phyloP scores from a whole-genome alignment of 2,888 invertebrate species.

The Halictus ligatus region DNA sequence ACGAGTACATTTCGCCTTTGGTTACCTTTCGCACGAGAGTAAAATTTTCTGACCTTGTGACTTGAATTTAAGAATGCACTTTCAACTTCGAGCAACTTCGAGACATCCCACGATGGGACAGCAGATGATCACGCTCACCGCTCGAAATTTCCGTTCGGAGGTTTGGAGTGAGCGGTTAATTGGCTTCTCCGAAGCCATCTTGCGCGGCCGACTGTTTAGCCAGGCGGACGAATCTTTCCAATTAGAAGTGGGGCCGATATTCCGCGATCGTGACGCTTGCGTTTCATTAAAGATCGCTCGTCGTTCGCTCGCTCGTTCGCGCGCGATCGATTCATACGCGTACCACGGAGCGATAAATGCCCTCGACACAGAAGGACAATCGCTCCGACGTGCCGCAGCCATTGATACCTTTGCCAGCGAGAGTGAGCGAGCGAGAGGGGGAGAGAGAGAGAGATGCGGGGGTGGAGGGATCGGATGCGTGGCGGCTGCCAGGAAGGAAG shows the following conservation, averaged over 20 bases:
- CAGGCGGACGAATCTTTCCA: slow-evolving; percentile 37
- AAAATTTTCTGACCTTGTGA: too few species aligned
- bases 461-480: background rate
- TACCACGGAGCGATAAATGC: slow-evolving; percentile 69
- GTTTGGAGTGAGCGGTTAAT: background rate
- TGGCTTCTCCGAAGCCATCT: slow-evolving; percentile 1
- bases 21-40: too few species aligned
- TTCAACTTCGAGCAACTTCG: too few species aligned
- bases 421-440: background rate
- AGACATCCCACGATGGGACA: background rate
- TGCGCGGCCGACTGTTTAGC: slow-evolving; percentile 12
- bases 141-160: background rate
- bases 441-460: background rate
- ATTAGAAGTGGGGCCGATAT: slow-evolving; percentile 24
- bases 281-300: slow-evolving; percentile 64
- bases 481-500: slow-evolving; percentile 69
- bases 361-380: slow-evolving; percentile 70
- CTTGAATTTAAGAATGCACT: too few species aligned
- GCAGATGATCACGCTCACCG: background rate
- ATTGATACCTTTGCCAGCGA: slow-evolving; percentile 66
- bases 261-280: slow-evolving; percentile 20
- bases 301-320: slow-evolving; percentile 3
- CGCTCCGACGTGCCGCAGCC: slow-evolving; percentile 64
- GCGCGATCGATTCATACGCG: slow-evolving; percentile 59
- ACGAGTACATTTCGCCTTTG: too few species aligned